Evolutionary conservation across 2,797 vertebrate species (phyloP).

Genomic region (Pantherophis vulpinus): DNA sequence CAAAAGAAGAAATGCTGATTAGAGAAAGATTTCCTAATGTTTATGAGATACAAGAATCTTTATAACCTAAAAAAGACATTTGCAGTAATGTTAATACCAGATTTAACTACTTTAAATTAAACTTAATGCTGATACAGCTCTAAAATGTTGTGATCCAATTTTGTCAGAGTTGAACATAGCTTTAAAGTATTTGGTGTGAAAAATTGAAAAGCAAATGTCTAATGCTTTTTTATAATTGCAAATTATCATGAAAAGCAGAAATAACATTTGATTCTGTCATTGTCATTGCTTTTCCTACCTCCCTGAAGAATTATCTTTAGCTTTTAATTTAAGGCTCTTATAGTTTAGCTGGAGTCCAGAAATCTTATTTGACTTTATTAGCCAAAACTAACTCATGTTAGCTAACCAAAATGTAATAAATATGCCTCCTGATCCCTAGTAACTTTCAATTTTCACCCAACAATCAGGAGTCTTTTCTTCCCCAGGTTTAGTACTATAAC

Average conservation of each 20-base stretch:
- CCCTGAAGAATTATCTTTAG: not conserved
- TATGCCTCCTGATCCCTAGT: not conserved
- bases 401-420: not conserved
- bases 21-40: slow-evolving; percentile 4
- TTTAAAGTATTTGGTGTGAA: not conserved
- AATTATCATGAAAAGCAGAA: not conserved
- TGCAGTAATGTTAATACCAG: slow-evolving; percentile 1
- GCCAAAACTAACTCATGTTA: not conserved
- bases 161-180: not conserved
- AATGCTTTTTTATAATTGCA: not conserved
- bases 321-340: not conserved
- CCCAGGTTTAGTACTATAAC: not conserved
- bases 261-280: rapidly evolving
- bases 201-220: not conserved
- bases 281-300: not conserved
- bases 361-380: not conserved
- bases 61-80: slow-evolving; percentile 16
- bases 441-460: not conserved
- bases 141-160: not conserved
- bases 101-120: slow-evolving; percentile 27
- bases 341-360: not conserved
- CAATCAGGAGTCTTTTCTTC: not conserved
- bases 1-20: slow-evolving; percentile 28
- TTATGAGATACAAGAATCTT: slow-evolving; percentile 5
- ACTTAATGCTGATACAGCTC: slow-evolving; percentile 17